Base-by-base conservation (phyloP, 2,888 invertebrate species). In the Quadroppia sp. region DNA sequence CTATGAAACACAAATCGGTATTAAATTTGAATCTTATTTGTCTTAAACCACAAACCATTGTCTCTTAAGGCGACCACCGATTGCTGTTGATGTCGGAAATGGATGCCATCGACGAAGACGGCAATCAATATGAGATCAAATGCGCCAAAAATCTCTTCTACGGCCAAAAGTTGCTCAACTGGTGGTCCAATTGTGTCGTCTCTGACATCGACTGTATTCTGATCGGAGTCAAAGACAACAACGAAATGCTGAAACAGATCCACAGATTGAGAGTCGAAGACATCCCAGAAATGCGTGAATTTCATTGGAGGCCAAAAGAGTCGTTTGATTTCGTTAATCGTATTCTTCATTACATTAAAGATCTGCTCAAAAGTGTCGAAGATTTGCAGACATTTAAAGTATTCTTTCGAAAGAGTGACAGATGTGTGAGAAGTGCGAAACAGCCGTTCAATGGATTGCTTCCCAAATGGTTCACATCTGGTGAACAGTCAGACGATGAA, bases 81-180 rank as follows among this genome's bases (percentile, higher is more conserved):
- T 69, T 69, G 45, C 25, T 69, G 23, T 23, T 69, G 20, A 69
- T 69, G 69, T 45, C 40, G 20, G 45, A 69, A 69, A 45, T 69
- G 25, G 45, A 69, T 69, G 69, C 45, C 45, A 45, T 69, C 28
- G 69, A 69, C 42, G 69, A 45, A 20, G 69, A 69, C 17, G 69
- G 28, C 23, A 69, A 42, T 20, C 45, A 45, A 15, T 69, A 69
- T 25, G 69, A 42, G 13, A 69, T 69, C 23, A 69, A 69, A 17
- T 69, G 25, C 45, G 23, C 28, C 9, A 69, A 69, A 45, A 1
- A 45, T 69, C 7, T 4, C 40, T 17, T 6, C 1, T 69, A 17
- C 9, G 42, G 69, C 4, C 69, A 25, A 45, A 69, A 69, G 6
- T 13, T 69, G 23, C n/a, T 69, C 15, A 69, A 69, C 28, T 69